Base-by-base conservation (phyloP, 35 echinoderm and acorn worm genomes). In the Ophioderma brevispina region DNA sequence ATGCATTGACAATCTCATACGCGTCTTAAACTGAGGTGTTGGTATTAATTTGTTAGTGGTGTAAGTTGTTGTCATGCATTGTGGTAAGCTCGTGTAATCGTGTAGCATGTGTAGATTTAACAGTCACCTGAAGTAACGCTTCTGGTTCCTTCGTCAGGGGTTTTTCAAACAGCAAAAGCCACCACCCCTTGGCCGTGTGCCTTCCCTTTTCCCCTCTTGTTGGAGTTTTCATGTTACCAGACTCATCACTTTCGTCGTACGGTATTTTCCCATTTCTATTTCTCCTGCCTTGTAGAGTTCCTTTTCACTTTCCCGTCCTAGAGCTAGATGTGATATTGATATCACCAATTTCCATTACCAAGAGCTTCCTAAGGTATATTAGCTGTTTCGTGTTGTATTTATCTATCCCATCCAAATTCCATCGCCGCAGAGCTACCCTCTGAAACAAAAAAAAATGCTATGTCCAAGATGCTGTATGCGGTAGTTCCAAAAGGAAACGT, bases 211-310 rank as follows among this genome's bases (percentile, higher is more conserved):
- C 59, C 59, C 59, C 59, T 70, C 59, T 25, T 15, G 59, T 15
- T 70, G 5, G 59, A n/a, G n/a, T 8, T 70, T 18, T 70, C 59
- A 70, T 2, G 28, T 70, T 70, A 70, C 59, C 23, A 46, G 41
- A 70, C 59, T 70, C 59, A 70, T 70, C 59, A 2, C 10, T 25
- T 70, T 70, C n/a, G 10, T 70, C 59, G 2, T 30, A 18, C 17
- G 10, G 59, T 70, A 70, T 70, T 70, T 70, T 70, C 59, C 59
- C 59, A 70, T 70, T 70, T 70, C 59, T 70, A 70, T 70, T 70
- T 70, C 23, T 18, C 59, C 23, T 70, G 10, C 28, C 59, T 70
- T 70, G 5, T 70, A 70, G 59, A 70, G 59, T 70, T 70, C 59
- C 59, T 70, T 70, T 70, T 70, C 10, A 70, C 59, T 70, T 70